Base-by-base conservation (phyloP, 2,797 vertebrate species). In the Pogonophryne albipinna region DNA sequence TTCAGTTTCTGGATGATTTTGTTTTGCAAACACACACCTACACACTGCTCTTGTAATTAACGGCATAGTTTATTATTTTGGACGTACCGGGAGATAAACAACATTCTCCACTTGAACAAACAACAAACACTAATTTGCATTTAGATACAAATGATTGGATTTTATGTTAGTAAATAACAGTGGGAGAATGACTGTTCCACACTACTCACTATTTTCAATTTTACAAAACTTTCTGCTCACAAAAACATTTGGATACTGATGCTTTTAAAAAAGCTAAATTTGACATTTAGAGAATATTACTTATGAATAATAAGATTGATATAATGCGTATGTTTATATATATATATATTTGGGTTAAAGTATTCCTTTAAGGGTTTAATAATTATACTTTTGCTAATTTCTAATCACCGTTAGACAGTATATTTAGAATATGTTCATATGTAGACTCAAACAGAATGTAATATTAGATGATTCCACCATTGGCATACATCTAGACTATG, bases 21-120 rank as follows among this genome's bases (percentile, higher is more conserved):
- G 51, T 31, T 57, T 56, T 38, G 23, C 42, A 46, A 56, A 56
- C 52, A 57, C 5, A 49, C 61, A 57, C 20, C 38, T 45, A 66
- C 62, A 66, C 34, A 51, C 38, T 17, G 60, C 42, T 50, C 19
- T 19, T 31, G 20, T 50, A 65, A 50, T 74, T 51, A 14, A 42
- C 8, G 52, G 12, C 1, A 42, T 38, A 58, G 27, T 15, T 44
- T 0, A 41, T 57, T n/a, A 38, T 31, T 27, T 49, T 3, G 6
- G 51, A 49, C 15, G 49, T 31, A 50, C 41, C 13, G 47, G 12
- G 12, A 49, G 42, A 14, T 52, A 15, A 71, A 57, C 17, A 11
- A 15, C 4, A 55, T 62, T 53, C 50, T 71, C 20, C n/a, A 46
- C 42, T 62, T 53, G 12, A 27, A 38, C 52, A 23, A 58, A 27